phyloP scores from a whole-genome alignment of 2,113 vertebrate species.

The Pelecanoides urinatrix region DNA sequence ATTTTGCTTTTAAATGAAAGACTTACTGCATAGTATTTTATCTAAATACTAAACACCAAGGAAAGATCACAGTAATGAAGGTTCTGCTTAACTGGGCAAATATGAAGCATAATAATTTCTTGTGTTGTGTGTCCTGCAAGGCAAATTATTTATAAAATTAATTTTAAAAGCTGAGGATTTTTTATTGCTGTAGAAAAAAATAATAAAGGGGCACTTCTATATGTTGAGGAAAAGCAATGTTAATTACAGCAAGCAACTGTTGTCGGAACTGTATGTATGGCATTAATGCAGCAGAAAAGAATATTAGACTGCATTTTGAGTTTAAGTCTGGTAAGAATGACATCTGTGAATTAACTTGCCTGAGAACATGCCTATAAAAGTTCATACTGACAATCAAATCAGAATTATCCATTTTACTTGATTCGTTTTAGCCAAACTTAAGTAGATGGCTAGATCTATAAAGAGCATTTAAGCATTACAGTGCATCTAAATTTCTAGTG shows the following conservation, averaged over 20 bases:
- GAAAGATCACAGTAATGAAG: conserved; percentile 8
- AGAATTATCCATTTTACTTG: background rate
- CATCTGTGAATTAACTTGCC: background rate
- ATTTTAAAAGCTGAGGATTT: conserved; percentile 14
- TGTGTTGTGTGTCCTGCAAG: conserved; percentile 55
- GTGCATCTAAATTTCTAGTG: background rate
- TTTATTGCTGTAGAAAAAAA: conserved; percentile 26
- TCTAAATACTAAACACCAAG: background rate
- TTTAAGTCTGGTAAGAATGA: background rate
- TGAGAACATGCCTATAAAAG: background rate
- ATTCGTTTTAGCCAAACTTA: background rate
- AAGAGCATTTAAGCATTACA: background rate
- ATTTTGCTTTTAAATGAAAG: conserved; percentile 57
- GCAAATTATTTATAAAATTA: conserved; percentile 22
- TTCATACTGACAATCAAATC: conserved; percentile 1
- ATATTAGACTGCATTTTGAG: background rate
- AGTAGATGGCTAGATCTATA: background rate
- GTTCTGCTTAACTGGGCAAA: conserved; percentile 38
- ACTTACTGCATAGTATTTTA: conserved; percentile 60
- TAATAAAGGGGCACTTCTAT: background rate
- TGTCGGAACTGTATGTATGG: background rate
- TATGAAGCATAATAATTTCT: conserved; percentile 28
- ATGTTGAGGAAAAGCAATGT: background rate
- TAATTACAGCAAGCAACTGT: background rate
- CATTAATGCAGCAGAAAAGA: background rate